A percentile compares a stretch with the other conserved stretches of the same genome.
These are phyloP conservation scores for Dicyrtoma fusca DNA, from an alignment of 2,888 invertebrate species.

Conservation along the genomic window DNA sequence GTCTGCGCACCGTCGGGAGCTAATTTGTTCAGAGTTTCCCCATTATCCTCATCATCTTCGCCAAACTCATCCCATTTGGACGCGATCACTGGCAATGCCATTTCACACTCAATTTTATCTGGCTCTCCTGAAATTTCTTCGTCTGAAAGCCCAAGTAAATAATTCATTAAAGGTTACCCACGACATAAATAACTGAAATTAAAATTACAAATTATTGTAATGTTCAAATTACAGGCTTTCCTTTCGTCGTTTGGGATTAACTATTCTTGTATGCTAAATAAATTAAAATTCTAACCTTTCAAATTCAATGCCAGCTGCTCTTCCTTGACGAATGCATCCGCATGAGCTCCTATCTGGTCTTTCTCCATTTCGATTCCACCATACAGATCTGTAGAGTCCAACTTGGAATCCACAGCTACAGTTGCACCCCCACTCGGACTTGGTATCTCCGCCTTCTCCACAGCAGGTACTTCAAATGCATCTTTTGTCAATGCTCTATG, in stretches of 20 bases:
- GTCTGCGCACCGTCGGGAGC: constrained; percentile 70
- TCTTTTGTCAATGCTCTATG: too few relatives aligned
- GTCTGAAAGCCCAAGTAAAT: neutral
- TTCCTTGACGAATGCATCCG: too few relatives aligned
- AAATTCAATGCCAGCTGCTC: too few relatives aligned
- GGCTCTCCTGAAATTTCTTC: neutral
- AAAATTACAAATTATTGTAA: too few relatives aligned
- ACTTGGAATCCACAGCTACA: neutral
- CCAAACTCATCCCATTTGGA: constrained; percentile 57
- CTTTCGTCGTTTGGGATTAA: too few relatives aligned
- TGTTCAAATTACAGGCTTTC: too few relatives aligned
- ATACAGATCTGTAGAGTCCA: neutral
- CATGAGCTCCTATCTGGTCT: too few relatives aligned
- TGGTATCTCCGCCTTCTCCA: neutral
- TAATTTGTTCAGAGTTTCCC: constrained; percentile 65
- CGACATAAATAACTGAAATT: too few relatives aligned
- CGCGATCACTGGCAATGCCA: constrained; percentile 35
- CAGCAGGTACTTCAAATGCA: neutral
- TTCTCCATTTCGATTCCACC: neutral
- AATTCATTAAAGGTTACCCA: too few relatives aligned
- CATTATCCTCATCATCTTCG: constrained; percentile 57
- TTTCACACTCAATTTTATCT: neutral
- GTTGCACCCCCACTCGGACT: too few relatives aligned
- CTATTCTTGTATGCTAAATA: too few relatives aligned
- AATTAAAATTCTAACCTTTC: too few relatives aligned